Base-by-base conservation (phyloP, 2,888 invertebrate genomes). In the Eristalis intricaria region DNA sequence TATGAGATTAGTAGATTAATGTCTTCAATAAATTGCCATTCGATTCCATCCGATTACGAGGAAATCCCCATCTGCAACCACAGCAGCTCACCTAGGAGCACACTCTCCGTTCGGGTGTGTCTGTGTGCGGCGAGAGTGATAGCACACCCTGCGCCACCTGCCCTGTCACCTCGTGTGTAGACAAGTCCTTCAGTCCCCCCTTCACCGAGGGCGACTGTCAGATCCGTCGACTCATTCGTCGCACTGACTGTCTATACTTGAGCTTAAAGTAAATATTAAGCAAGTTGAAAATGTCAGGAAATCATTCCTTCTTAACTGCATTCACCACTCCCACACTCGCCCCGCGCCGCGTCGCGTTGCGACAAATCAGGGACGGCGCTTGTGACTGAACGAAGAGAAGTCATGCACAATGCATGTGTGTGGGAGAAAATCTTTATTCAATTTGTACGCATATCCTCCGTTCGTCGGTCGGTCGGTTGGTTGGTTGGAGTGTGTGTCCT, bases 361-460 rank as follows among this genome's bases (percentile, higher is more conserved):
- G 77, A 73, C 73, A 85, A 82, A 85, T 82, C 81, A 74, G 70
- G 58, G 50, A 74, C 19, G 50, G 19, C 50, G 38, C 50, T n/a
- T 43, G n/a, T n/a, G n/a, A n/a, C 50, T 19, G 50, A 8, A 19
- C 19, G 50, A 11, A 11, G 13, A 19, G 50, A 50, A 78, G 71
- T 68, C 78, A 75, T 83, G 73, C 77, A 78, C 69, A 71, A 73
- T 77, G 71, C 70, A 71, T 83, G 79, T 76, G 84, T 56, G 70
- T 56, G 50, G 75, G 56, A 61, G 69, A 65, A 83, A 84, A 83
- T 78, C 87, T 80, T 87, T 79, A 79, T 84, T 87, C 87, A 80
- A 87, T 87, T 87, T 84, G 69, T 84, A 75, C 68, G 70, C 78
- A 50, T 50, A 50, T 50, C 50, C 50, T 19, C n/a, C 19, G 50